Conservation (phyloP, 2,888 invertebrate species). For the Dynastes maya region DNA sequence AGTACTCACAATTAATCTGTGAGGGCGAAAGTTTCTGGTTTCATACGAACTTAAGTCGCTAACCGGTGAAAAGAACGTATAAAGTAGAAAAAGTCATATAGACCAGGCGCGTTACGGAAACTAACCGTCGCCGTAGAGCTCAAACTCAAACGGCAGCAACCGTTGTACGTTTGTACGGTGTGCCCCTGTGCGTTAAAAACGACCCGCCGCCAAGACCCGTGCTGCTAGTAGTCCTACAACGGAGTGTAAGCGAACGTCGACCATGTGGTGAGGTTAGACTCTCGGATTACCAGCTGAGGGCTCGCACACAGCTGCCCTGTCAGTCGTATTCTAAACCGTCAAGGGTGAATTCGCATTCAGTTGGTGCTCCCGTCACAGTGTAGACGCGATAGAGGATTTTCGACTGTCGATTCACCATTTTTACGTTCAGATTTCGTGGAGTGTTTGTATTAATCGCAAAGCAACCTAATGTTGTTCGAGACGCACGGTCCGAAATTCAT, state of each 20-base stretch:
- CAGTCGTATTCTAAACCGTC: conserved; percentile 62
- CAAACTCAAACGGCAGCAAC: conserved; percentile 1
- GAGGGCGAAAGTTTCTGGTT: neutral
- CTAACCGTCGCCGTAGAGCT: neutral
- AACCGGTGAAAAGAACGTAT: neutral
- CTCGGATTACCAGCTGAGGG: conserved; percentile 58
- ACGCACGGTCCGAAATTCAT: conserved; percentile 78
- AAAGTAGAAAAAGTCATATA: neutral
- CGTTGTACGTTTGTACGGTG: conserved; percentile 4
- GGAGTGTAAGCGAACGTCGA: conserved; percentile 50
- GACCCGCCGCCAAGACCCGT: conserved; percentile 11
- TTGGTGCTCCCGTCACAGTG: conserved; percentile 12
- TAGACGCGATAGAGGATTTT: conserved; percentile 5
- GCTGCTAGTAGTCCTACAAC: conserved; percentile 2
- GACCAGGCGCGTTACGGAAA: neutral
- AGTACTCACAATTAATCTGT: conserved; percentile 9
- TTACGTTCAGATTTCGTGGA: conserved; percentile 24
- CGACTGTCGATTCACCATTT: conserved; percentile 20
- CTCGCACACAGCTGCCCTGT: conserved; percentile 59
- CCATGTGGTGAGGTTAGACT: conserved; percentile 62
- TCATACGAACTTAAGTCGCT: neutral
- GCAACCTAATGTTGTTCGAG: conserved; percentile 78
- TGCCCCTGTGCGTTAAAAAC: conserved; percentile 8
- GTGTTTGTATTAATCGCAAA: conserved; percentile 21
- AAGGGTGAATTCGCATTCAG: conserved; percentile 62